phyloP scores from a whole-genome alignment of 2,113 vertebrate species.

The Apteryx owenii region DNA sequence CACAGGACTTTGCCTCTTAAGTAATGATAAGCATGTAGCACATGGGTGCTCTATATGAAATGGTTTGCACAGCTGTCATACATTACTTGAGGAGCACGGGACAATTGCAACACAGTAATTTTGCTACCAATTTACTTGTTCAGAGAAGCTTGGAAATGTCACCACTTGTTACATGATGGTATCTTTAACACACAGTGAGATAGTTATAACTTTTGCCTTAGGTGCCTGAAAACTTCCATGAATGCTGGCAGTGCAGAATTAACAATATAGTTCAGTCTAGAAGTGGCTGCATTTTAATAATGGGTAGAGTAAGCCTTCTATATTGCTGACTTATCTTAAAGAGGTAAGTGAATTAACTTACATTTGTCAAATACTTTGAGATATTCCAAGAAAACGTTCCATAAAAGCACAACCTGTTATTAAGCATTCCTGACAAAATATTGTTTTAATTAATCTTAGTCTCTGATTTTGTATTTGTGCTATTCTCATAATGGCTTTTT shows the following conservation, averaged over 20 bases:
- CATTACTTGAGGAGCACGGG: fast-evolving
- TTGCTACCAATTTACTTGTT: neutral
- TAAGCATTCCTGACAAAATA: slow-evolving; percentile 15
- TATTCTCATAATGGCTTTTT: neutral
- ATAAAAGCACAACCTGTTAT: neutral
- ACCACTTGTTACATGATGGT: neutral
- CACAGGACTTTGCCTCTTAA: neutral
- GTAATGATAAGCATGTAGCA: fast-evolving
- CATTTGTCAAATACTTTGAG: neutral
- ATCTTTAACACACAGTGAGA: neutral
- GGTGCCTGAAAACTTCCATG: neutral
- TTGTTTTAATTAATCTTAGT: neutral
- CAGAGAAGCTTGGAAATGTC: neutral
- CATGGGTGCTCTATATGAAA: fast-evolving
- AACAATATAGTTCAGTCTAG: neutral
- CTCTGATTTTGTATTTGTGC: neutral
- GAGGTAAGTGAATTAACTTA: neutral
- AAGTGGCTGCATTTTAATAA: neutral
- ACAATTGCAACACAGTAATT: neutral
- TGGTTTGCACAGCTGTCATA: neutral
- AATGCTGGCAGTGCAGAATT: neutral
- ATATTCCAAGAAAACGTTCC: neutral
- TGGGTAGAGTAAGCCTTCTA: neutral
- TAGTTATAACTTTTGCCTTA: slow-evolving; percentile 1
- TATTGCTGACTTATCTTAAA: neutral